phyloP scores from a whole-genome alignment of 2,113 vertebrate genomes.

The Mesembrinibis cayennensis region DNA sequence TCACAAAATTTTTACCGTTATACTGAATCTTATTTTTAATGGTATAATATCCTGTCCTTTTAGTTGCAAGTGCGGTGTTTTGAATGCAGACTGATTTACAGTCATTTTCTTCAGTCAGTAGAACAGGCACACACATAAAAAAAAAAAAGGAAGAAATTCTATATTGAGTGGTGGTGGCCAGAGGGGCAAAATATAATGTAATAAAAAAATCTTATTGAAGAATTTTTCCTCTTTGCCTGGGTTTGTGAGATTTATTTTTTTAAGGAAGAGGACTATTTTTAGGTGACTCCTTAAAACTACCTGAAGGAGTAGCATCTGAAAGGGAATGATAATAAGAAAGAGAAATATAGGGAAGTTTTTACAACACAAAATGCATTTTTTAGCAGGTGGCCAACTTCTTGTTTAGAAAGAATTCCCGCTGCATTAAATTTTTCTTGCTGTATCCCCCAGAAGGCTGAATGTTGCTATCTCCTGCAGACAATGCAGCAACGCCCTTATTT shows the following conservation, averaged over 20 bases:
- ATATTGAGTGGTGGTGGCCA: neutral
- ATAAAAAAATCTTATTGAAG: neutral
- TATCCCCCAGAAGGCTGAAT: neutral
- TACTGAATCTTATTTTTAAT: neutral
- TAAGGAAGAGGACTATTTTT: neutral
- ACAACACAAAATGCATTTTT: neutral
- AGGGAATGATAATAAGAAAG: neutral
- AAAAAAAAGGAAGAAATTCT: neutral
- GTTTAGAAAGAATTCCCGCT: neutral
- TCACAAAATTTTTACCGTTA: neutral
- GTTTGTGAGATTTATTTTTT: neutral
- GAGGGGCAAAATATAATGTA: neutral
- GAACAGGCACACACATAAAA: neutral
- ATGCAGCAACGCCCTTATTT: slow-evolving; percentile 39
- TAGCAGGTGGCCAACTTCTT: neutral
- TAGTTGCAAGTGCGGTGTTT: neutral
- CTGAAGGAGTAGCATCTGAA: neutral
- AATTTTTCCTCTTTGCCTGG: neutral
- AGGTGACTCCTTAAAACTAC: neutral
- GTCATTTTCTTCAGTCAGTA: neutral
- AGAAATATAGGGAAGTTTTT: neutral
- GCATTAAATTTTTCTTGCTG: neutral
- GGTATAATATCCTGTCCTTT: neutral
- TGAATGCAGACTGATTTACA: neutral
- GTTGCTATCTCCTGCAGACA: neutral